These are phyloP conservation scores for Notocelia uddmanniana DNA, from an alignment of 2,888 invertebrate genomes.

Conservation along the genomic window DNA sequence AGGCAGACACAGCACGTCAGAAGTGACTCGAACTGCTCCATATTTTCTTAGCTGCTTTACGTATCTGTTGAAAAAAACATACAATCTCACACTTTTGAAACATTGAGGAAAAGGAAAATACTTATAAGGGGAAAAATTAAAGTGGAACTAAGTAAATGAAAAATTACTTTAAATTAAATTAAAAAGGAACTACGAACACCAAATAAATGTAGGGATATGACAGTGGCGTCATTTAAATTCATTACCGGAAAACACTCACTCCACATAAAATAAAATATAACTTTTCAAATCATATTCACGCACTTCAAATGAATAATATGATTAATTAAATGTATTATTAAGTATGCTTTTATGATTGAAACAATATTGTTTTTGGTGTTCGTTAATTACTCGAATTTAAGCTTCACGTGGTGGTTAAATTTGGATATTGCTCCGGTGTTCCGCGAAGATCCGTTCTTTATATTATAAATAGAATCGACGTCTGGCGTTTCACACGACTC, in stretches of 20 bases:
- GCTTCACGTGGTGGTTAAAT: slow-evolving; percentile 52
- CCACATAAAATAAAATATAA: neutral
- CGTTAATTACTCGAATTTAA: slow-evolving; percentile 1
- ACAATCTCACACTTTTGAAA: slow-evolving; percentile 29
- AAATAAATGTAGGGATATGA: neutral
- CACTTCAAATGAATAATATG: neutral
- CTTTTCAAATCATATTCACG: slow-evolving; percentile 3
- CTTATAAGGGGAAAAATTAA: neutral
- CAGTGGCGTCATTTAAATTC: neutral
- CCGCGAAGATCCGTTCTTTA: slow-evolving; percentile 55
- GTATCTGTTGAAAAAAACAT: slow-evolving; percentile 66
- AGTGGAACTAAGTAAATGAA: neutral
- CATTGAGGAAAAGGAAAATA: neutral
- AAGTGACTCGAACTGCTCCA: slow-evolving; percentile 99
- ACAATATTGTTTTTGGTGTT: neutral
- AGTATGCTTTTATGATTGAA: neutral
- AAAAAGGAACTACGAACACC: neutral
- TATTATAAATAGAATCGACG: slow-evolving; percentile 60
- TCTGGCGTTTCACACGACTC: slow-evolving; percentile 60
- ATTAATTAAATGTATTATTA: neutral
- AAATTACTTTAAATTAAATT: neutral
- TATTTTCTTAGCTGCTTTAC: slow-evolving; percentile 74
- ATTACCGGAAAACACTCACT: neutral
- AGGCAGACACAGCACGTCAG: slow-evolving; percentile 99
- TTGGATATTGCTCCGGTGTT: slow-evolving; percentile 56